Conservation (phyloP, 2,888 invertebrate species). For the Ennomos fuscantarius region DNA sequence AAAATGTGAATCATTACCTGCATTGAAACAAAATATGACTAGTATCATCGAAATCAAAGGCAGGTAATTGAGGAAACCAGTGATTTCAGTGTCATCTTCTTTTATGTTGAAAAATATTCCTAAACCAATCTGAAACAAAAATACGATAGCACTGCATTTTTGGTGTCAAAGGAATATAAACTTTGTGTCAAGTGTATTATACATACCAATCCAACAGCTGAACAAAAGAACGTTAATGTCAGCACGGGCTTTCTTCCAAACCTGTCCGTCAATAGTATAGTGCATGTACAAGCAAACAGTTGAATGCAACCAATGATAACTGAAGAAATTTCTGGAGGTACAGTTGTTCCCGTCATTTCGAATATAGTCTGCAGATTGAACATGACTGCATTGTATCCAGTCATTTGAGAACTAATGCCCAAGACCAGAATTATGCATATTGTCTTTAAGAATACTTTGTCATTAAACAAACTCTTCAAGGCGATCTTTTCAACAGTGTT, state of each 20-base stretch:
- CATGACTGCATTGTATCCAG: conserved; percentile 52
- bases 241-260: conserved; percentile 55
- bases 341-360: conserved; percentile 49
- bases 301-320: conserved; percentile 54
- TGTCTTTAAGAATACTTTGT: conserved; percentile 47
- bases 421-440: conserved; percentile 45
- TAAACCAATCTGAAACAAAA: conserved; percentile 33
- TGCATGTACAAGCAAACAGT: conserved; percentile 47
- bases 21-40: conserved; percentile 25
- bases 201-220: conserved; percentile 52
- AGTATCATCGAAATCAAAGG: conserved; percentile 30
- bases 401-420: conserved; percentile 44
- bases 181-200: background rate
- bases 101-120: conserved; percentile 36
- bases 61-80: conserved; percentile 38
- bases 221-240: conserved; percentile 41
- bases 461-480: conserved; percentile 39
- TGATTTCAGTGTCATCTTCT: conserved; percentile 10
- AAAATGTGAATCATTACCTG: conserved; percentile 16
- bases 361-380: conserved; percentile 57
- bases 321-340: conserved; percentile 52
- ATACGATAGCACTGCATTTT: background rate
- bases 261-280: conserved; percentile 46
- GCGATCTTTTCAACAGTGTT: conserved; percentile 32
- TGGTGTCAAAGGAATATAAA: no score